These are phyloP conservation scores for Epirrhoe alternata DNA, from an alignment of 2,888 invertebrate genomes.

Conservation along the genomic window DNA sequence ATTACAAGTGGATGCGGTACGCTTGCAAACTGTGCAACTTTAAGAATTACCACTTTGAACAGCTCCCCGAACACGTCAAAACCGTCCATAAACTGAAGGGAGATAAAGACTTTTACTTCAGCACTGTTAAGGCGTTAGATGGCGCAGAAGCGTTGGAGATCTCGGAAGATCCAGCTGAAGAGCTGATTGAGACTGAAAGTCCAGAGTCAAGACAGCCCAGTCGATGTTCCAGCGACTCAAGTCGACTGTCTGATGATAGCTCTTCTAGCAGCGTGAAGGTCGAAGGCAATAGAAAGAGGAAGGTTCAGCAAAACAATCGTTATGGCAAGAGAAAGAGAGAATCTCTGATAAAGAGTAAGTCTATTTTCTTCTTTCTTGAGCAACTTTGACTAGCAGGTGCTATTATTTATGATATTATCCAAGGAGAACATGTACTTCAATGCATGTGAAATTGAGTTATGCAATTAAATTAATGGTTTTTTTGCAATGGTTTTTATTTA, in stretches of 20 bases:
- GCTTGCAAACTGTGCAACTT: constrained; percentile 91
- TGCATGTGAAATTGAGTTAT: too few species aligned
- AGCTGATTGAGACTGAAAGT: constrained; percentile 62
- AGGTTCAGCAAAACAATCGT: constrained; percentile 46
- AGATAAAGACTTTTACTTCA: constrained; percentile 80
- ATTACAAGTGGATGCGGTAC: constrained; percentile 90
- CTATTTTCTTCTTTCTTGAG: neutral
- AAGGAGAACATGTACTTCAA: too few species aligned
- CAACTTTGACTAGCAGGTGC: neutral
- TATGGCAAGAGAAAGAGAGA: constrained; percentile 64
- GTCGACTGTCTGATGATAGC: constrained; percentile 77
- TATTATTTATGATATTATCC: neutral
- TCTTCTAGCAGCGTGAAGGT: constrained; percentile 68
- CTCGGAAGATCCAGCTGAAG: constrained; percentile 56
- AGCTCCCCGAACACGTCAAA: constrained; percentile 87
- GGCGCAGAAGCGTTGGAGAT: constrained; percentile 71
- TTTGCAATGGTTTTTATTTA: neutral
- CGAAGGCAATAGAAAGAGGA: constrained; percentile 70
- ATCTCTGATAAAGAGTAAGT: constrained; percentile 55
- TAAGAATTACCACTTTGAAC: constrained; percentile 87
- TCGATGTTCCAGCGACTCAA: constrained; percentile 78
- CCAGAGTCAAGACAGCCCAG: constrained; percentile 73
- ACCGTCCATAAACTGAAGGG: constrained; percentile 86
- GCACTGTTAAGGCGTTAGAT: constrained; percentile 77
- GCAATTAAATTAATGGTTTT: neutral